Base-by-base conservation (phyloP, 2,888 invertebrate species). In the Baccha elongata region DNA sequence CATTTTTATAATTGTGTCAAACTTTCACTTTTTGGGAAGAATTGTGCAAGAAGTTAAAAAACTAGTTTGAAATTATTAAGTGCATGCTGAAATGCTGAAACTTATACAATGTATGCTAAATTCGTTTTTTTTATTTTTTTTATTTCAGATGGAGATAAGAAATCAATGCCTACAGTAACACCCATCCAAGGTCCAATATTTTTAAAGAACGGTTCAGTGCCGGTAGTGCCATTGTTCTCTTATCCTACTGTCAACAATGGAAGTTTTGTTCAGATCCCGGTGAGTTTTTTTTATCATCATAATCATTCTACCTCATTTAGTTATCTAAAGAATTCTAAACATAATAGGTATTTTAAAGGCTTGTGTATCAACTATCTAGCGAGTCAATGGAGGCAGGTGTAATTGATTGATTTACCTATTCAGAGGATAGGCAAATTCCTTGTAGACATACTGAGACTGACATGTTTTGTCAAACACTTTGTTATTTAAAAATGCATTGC, bases 141-240 rank as follows among this genome's bases (percentile, higher is more conserved):
- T 19, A 37, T 78, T 86, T 37, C 90, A 92, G 92, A 89, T 89
- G 85, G 84, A 86, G 90, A 53, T 89, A 89, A 85, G 92, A 93
- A 75, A 92, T 86, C 86, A 65, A 90, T 91, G 87, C 93, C 94
- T 83, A 93, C 94, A 13, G 95, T 96, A 60, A 96, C 96, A 19
- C 96, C 96, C 23, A 95, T 96, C 75, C 96, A 96, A 90, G 97
- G 97, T 35, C 97, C 97, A n/a, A 96, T 97, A 89, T 94, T 93
- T 87, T 91, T 96, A 86, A 95, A 95, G 91, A 97, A 97, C 90
- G 96, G 96, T 75, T 94, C 94, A 48, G 96, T 96, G 60, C 97
- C 97, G 52, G 97, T 97, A 5, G 96, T 97, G 84, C 97, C 97
- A 19, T 92, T 97, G 48, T 96, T 96, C 86, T 95, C 96, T 62